These are phyloP conservation scores for Aporrectodea caliginosa DNA, from an alignment of 1,140 invertebrate genomes.

Conservation along the genomic window DNA sequence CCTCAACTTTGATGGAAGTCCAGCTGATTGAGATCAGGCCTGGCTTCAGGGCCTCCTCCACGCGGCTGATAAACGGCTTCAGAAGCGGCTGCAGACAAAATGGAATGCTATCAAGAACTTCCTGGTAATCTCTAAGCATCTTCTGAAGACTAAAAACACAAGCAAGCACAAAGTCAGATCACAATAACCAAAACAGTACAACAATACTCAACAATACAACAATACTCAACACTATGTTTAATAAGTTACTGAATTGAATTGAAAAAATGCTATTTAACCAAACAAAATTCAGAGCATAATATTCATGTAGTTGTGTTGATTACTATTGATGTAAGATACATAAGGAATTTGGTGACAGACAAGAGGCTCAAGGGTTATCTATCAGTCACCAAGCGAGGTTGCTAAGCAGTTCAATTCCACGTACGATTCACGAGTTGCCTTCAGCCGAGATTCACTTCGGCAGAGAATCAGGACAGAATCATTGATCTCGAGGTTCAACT, in stretches of 20 bases:
- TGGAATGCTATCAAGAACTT: slow-evolving; percentile 55
- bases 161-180: no score
- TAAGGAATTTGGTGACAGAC: no score
- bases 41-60: slow-evolving; percentile 64
- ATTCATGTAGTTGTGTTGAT: no score
- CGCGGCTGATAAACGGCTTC: slow-evolving; percentile 69
- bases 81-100: slow-evolving; percentile 80
- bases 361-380: no score
- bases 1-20: slow-evolving; percentile 72
- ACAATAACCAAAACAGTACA: no score
- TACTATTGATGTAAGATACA: no score
- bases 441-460: slow-evolving; percentile 66
- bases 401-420: background rate
- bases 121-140: slow-evolving; percentile 49
- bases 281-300: no score
- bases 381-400: no score
- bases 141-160: slow-evolving; percentile 45
- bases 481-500: slow-evolving; percentile 77
- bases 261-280: background rate
- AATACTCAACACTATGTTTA: no score
- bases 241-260: no score
- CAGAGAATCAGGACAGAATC: slow-evolving; percentile 78
- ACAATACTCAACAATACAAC: no score
- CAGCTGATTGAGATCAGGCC: slow-evolving; percentile 73
- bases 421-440: slow-evolving; percentile 60